A percentile compares a stretch with the other conserved stretches of the same genome.
Conservation (phyloP, 2,888 invertebrate genomes). For the Drosophila limbata region DNA sequence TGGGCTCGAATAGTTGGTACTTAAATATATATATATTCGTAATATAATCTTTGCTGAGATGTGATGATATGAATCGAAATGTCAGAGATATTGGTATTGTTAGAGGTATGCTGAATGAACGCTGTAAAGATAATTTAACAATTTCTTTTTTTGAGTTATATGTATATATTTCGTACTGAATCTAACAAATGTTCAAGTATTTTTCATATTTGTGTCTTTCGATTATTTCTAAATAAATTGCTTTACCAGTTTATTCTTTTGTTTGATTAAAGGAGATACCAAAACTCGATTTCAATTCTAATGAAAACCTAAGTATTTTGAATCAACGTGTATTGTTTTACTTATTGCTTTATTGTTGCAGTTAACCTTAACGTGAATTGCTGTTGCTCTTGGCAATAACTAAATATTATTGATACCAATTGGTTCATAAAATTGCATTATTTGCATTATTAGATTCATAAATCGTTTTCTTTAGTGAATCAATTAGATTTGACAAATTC, state of each 20-base stretch:
- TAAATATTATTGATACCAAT: constrained; percentile 25
- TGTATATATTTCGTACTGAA: constrained; percentile 11
- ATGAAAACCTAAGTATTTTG: constrained; percentile 46
- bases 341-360: constrained; percentile 47
- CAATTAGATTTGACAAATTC: constrained; percentile 22
- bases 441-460: constrained; percentile 16
- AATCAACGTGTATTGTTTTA: constrained; percentile 45
- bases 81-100: constrained; percentile 35
- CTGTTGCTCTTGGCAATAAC: constrained; percentile 24
- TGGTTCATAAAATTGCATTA: constrained; percentile 26
- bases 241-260: neutral
- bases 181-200: constrained; percentile 8
- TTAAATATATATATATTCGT: constrained; percentile 9
- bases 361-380: constrained; percentile 42
- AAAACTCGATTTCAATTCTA: constrained; percentile 25
- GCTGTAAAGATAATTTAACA: constrained; percentile 33
- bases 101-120: constrained; percentile 8
- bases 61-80: constrained; percentile 62
- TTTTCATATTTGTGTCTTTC: constrained; percentile 22
- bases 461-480: constrained; percentile 6
- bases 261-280: constrained; percentile 22
- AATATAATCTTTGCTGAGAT: constrained; percentile 44
- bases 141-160: constrained; percentile 9
- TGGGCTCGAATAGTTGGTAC: constrained; percentile 14
- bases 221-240: constrained; percentile 19